phyloP scores from a whole-genome alignment of 2,888 invertebrate genomes.

The Chrysomela aeneicollis region DNA sequence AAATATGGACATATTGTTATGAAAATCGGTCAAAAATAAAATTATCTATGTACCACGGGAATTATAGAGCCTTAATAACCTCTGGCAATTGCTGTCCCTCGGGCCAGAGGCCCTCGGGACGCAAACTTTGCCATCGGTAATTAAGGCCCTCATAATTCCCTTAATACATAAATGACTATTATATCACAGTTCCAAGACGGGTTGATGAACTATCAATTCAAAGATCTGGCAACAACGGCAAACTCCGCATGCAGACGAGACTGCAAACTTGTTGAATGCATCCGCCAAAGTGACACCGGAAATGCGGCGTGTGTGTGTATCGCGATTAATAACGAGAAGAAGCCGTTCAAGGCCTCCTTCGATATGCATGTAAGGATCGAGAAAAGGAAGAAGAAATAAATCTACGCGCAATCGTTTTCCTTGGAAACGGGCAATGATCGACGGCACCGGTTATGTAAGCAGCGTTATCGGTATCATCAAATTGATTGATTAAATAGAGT shows the following conservation, averaged over 20 bases:
- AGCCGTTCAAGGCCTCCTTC: conserved; percentile 10
- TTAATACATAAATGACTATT: no score
- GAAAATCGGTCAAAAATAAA: no score
- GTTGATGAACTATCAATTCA: not conserved
- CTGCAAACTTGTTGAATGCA: conserved; percentile 8
- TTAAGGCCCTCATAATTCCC: no score
- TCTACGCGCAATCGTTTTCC: not conserved
- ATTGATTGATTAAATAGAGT: conserved; percentile 1
- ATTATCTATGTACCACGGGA: no score
- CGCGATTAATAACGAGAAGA: conserved; percentile 11
- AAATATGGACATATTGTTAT: no score
- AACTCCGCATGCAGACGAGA: not conserved
- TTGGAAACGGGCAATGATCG: not conserved
- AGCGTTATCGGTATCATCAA: not conserved
- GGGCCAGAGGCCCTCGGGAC: no score
- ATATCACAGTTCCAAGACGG: not conserved
- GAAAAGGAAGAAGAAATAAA: not conserved
- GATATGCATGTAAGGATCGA: not conserved
- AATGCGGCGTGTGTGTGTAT: conserved; percentile 7
- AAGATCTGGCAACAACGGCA: not conserved
- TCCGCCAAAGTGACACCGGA: conserved; percentile 19
- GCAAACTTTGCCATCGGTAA: no score
- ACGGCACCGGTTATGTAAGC: not conserved
- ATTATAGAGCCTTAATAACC: no score
- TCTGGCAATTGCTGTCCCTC: no score